Conservation (phyloP, 2,797 vertebrate species). For the Martes flavigula region DNA sequence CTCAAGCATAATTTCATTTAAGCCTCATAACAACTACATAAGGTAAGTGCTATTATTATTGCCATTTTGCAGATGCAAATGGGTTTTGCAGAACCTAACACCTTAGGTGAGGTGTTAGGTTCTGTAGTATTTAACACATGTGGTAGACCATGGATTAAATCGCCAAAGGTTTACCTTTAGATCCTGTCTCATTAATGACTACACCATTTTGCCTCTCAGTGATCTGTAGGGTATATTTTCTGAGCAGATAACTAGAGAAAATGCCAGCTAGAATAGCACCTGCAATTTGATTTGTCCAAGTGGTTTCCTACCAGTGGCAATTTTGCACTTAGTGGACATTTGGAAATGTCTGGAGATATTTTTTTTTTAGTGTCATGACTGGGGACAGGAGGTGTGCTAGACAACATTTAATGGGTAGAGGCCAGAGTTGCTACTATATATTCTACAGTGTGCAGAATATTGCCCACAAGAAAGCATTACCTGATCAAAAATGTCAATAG, state of each 20-base stretch:
- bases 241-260: background rate
- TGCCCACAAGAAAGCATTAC: background rate
- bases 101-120: background rate
- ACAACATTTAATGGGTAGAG: background rate
- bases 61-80: background rate
- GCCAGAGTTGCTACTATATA: too few species aligned
- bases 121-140: background rate
- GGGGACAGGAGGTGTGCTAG: accelerated
- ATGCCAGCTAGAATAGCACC: background rate
- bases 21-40: background rate
- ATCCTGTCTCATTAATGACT: background rate
- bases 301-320: background rate
- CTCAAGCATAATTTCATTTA: background rate
- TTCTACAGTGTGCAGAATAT: background rate
- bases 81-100: background rate
- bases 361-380: background rate
- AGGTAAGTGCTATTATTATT: background rate
- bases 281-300: background rate
- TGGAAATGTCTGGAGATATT: background rate
- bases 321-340: background rate
- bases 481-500: background rate
- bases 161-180: background rate
- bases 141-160: background rate
- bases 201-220: background rate
- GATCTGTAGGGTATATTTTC: background rate